phyloP scores from a whole-genome alignment of 2,888 invertebrate genomes.

The Lithodes maja region DNA sequence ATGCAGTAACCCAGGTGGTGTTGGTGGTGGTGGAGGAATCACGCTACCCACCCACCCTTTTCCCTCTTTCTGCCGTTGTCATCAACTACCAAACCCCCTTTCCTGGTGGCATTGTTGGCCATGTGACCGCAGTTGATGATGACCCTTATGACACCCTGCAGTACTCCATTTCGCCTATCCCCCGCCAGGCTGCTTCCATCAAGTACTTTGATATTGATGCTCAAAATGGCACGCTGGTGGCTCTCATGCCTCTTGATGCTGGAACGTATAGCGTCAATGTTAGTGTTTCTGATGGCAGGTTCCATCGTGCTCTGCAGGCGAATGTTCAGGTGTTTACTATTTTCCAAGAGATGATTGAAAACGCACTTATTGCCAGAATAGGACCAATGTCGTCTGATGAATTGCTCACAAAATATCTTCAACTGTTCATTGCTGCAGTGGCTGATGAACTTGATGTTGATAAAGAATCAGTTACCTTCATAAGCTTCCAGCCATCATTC shows the following conservation, averaged over 20 bases:
- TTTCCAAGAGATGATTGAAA: slow-evolving; percentile 88
- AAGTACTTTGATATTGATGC: slow-evolving; percentile 85
- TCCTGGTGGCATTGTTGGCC: slow-evolving; percentile 90
- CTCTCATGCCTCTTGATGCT: slow-evolving; percentile 87
- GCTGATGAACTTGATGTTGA: slow-evolving; percentile 85
- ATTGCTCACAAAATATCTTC: slow-evolving; percentile 89
- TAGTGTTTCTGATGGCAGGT: slow-evolving; percentile 78
- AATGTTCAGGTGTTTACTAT: slow-evolving; percentile 86
- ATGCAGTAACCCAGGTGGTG: slow-evolving; percentile 87
- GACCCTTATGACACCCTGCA: slow-evolving; percentile 93
- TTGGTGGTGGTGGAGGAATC: slow-evolving; percentile 90
- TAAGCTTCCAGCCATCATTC: slow-evolving; percentile 84
- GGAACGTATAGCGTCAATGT: slow-evolving; percentile 84
- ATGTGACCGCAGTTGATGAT: slow-evolving; percentile 90
- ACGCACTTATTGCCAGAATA: slow-evolving; percentile 89
- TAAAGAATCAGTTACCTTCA: slow-evolving; percentile 86
- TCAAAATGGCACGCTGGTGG: slow-evolving; percentile 86
- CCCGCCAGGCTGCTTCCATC: slow-evolving; percentile 76
- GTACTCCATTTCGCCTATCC: slow-evolving; percentile 78
- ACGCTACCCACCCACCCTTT: slow-evolving; percentile 92
- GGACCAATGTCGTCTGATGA: slow-evolving; percentile 87
- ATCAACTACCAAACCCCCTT: slow-evolving; percentile 93
- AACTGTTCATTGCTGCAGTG: slow-evolving; percentile 87
- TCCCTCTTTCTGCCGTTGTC: slow-evolving; percentile 88
- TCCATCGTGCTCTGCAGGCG: slow-evolving; percentile 78